These are phyloP conservation scores for Lumbricus terrestris DNA, from an alignment of 2,888 invertebrate species.

Conservation along the genomic window DNA sequence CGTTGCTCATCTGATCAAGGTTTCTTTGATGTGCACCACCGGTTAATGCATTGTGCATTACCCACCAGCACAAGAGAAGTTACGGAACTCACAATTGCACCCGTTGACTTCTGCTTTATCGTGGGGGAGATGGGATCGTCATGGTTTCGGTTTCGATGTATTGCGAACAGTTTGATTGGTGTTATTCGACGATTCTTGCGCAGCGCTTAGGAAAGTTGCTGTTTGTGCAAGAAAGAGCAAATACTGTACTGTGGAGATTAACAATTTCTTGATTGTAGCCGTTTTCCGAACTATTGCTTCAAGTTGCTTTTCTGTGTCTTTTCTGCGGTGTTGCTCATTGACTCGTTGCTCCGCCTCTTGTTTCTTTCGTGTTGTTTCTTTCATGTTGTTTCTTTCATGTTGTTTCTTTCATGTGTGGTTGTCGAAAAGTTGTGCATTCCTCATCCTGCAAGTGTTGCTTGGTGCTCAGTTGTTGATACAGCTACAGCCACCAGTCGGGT, in stretches of 20 bases:
- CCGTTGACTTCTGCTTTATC: neutral
- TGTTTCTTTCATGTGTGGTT: neutral
- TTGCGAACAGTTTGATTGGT: neutral
- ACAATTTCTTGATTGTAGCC: neutral
- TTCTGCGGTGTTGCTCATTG: neutral
- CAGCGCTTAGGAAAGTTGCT: neutral
- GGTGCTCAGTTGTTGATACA: too few species aligned
- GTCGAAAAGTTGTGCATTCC: neutral
- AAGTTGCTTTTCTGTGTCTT: neutral
- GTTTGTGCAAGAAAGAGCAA: neutral
- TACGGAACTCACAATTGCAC: too few species aligned
- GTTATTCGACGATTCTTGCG: neutral
- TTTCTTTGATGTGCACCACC: neutral
- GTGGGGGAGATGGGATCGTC: neutral
- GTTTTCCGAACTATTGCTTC: neutral
- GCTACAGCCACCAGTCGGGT: neutral
- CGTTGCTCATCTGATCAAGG: too few species aligned
- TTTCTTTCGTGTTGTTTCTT: neutral
- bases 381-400: neutral
- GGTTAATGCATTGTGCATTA: too few species aligned
- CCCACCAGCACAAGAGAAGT: too few species aligned
- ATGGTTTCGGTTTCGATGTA: neutral
- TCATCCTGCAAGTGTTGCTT: neutral
- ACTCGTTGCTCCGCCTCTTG: neutral
- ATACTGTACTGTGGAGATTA: neutral